Percentiles rank a stretch among this genome's conserved stretches.
Evolutionary conservation across 2,888 invertebrate genomes (phyloP).

Genomic region (Campoplex capitator): DNA sequence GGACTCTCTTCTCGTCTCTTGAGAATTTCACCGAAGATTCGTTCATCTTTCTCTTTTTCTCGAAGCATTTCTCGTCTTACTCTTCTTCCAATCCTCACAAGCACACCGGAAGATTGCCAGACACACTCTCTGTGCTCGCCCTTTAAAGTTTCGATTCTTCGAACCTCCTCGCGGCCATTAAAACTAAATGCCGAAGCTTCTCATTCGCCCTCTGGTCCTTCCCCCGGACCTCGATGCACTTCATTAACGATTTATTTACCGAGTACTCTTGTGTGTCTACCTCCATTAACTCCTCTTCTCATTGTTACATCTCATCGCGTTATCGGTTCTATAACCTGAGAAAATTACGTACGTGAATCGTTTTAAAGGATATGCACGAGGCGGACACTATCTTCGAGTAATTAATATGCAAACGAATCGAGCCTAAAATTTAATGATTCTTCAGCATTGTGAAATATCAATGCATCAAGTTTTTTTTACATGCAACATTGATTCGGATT

Average conservation of each 20-base stretch:
- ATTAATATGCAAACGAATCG: not conserved
- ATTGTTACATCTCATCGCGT: constrained; percentile 63
- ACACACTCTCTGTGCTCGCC: constrained; percentile 58
- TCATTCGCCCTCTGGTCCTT: constrained; percentile 37
- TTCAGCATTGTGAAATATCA: not conserved
- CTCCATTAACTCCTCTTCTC: constrained; percentile 64
- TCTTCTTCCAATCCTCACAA: constrained; percentile 52
- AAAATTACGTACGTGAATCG: constrained; percentile 59
- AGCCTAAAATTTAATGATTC: not conserved
- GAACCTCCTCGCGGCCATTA: constrained; percentile 66
- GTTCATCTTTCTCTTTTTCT: constrained; percentile 22
- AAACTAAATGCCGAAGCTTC: constrained; percentile 66
- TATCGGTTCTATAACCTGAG: constrained; percentile 54
- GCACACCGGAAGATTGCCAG: constrained; percentile 69
- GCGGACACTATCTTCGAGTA: not conserved
- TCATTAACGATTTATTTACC: constrained; percentile 69
- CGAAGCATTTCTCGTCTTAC: constrained; percentile 16
- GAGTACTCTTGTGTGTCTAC: constrained; percentile 56
- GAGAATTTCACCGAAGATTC: constrained; percentile 59
- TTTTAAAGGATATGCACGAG: constrained; percentile 4
- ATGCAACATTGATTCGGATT: not conserved
- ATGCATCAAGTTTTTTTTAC: not conserved
- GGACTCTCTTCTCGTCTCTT: constrained; percentile 57
- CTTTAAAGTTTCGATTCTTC: constrained; percentile 68
- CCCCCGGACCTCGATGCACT: constrained; percentile 58